A percentile compares a stretch with the other conserved stretches of the same genome.
phyloP scores from a whole-genome alignment of 1,140 invertebrate species.

The Prorops nasuta region DNA sequence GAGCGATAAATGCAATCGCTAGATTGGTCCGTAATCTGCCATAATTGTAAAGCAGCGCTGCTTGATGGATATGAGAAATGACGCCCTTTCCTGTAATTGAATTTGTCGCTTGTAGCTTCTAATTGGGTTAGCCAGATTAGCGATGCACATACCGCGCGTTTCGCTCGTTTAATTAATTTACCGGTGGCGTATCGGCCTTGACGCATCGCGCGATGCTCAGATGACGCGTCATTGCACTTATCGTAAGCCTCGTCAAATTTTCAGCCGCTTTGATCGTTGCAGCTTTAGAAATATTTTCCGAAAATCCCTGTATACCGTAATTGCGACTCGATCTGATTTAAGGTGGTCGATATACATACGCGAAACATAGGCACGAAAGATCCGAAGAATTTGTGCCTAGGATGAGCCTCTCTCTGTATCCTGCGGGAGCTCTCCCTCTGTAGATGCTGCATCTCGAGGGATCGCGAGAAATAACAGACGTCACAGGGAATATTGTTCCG shows the following conservation, averaged over 20 bases:
- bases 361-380: no score
- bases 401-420: no score
- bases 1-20: constrained; percentile 9
- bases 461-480: constrained; percentile 17
- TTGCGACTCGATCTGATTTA: no score
- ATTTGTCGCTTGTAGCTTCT: constrained; percentile 10
- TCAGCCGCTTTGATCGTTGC: background rate
- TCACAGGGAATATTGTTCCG: constrained; percentile 17
- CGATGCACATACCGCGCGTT: constrained; percentile 7
- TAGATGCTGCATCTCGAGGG: no score
- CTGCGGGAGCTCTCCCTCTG: no score
- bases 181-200: constrained; percentile 15
- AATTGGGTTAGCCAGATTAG: constrained; percentile 24
- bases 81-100: constrained; percentile 2
- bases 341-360: no score
- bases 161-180: constrained; percentile 27
- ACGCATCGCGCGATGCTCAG: constrained; percentile 2
- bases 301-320: no score
- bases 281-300: no score
- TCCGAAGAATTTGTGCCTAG: no score
- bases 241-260: background rate
- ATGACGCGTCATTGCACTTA: constrained; percentile 22
- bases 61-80: constrained; percentile 24
- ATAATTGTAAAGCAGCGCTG: constrained; percentile 19
- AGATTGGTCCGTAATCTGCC: background rate